Evolutionary conservation across 2,113 vertebrate species (phyloP), one percentile per base, ranked within the genome.

Genomic region (Lamprotornis superbus): DNA sequence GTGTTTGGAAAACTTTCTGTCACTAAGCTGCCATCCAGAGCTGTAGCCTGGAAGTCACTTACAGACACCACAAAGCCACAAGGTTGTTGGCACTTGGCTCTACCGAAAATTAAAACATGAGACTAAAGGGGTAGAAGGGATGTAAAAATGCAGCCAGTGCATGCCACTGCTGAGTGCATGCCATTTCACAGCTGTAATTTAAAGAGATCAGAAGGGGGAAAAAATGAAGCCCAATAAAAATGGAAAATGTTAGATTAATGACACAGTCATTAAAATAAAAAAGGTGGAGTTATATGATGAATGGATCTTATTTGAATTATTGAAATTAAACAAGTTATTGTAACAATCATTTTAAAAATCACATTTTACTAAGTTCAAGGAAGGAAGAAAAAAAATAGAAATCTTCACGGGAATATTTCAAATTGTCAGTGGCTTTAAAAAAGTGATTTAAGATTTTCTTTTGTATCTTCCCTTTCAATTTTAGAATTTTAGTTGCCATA

Each of bases 151-250:
- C 56, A 83, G 69, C 15, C 73, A 91, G 64, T 90, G 84, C 63
- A 77, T n/a, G 67, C 78, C 3, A 56, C 70, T 78, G 73, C 86
- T 65, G 91, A 96, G 75, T 71, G 79, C 3, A 0, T 71, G 79
- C 85, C 67, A 88, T 89, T 95, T 89, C 85, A 60, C 7, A 94
- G 82, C 33, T 2, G 20, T 90, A 87, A 97, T 94, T 97, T 96
- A 94, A 96, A 95, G 57, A 55, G 60, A 93, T 90, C 89, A 94
- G 87, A 96, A 95, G 74, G 60, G 60, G 93, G 85, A 17, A 79
- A 87, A 92, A 97, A 96, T 85, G 94, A 95, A 97, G 79, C 69
- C 91, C 46, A 97, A 97, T 97, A 95, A 97, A 97, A 97, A 89
- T 83, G 84, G 95, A 91, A 93, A 96, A 93, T 40, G 97, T 79